A percentile compares a stretch with the other conserved stretches of the same genome.
phyloP scores from a whole-genome alignment of 1,140 invertebrate genomes.

The Zaprionus kolodkinae region DNA sequence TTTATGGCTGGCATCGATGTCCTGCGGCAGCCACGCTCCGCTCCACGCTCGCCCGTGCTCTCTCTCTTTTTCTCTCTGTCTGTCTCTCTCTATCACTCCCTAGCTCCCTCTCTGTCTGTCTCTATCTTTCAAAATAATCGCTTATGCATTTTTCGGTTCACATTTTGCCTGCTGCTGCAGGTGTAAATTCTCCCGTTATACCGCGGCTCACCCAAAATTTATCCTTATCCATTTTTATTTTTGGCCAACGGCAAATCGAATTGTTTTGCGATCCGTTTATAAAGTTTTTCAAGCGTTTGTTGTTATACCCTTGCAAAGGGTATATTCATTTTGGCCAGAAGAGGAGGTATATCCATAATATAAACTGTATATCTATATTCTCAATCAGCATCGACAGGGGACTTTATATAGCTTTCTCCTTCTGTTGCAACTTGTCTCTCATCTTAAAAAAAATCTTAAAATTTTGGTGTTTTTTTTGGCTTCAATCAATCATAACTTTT shows the following conservation, averaged over 20 bases:
- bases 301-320: neutral
- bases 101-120: neutral
- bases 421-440: too few species aligned
- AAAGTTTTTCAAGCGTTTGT: neutral
- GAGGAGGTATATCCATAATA: too few species aligned
- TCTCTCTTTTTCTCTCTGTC: neutral
- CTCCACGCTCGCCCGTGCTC: too few species aligned
- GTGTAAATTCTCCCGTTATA: slow-evolving; percentile 32
- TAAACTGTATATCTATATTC: too few species aligned
- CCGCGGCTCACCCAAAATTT: slow-evolving; percentile 28
- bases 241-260: slow-evolving; percentile 5
- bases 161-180: slow-evolving; percentile 28
- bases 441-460: too few species aligned
- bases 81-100: neutral
- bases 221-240: slow-evolving; percentile 26
- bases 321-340: too few species aligned
- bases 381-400: too few species aligned
- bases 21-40: slow-evolving; percentile 56
- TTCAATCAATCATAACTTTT: too few species aligned
- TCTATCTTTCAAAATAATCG: slow-evolving; percentile 54
- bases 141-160: slow-evolving; percentile 48
- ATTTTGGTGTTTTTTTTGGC: too few species aligned
- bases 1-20: slow-evolving; percentile 42
- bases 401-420: too few species aligned
- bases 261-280: slow-evolving; percentile 6